Base-by-base conservation (phyloP, 2,113 vertebrate species). In the Electrona antarctica region DNA sequence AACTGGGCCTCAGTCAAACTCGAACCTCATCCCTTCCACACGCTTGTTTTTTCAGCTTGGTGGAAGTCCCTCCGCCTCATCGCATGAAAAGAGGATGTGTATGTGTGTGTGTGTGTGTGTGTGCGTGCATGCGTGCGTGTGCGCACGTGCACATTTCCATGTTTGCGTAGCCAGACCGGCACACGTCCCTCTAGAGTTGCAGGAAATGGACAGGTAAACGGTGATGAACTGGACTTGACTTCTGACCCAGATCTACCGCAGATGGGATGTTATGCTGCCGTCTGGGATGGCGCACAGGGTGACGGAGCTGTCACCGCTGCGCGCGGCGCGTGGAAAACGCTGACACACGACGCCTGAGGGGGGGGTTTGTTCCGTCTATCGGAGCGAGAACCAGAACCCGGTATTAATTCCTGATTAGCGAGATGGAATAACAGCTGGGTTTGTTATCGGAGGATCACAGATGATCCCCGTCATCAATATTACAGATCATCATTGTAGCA, bases 21-120 rank as follows among this genome's bases (percentile, higher is more conserved):
- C 87, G 21, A 21, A 73, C 71, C 80, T 79, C 76, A 62, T 54
- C 77, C 73, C 82, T 67, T 70, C 65, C 33, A 69, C 62, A 70
- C 74, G 78, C 28, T 48, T 91, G 87, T 93, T 92, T 88, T 91
- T 89, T 87, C 90, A 92, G 90, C 88, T 90, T 91, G 80, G 78
- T 89, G 89, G 88, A 88, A 82, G 81, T 89, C 82, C 21, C 15
- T 58, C 62, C 77, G 68, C 69, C 64, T 71, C 55, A 1, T 13
- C 78, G 73, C 77, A 85, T 82, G 60, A 82, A 85, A 70, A 15
- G 81, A 71, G 14, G 28, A n/a, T 73, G 12, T 2, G 28, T 41
- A 8, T 8, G 50, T 51, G 50, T 51, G 50, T 51, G 50, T 52
- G 50, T 52, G 50, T 52, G 50, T 52, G 50, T 52, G 50, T 52